Percentiles rank a stretch among this genome's conserved stretches.
Conservation (phyloP, 2,113 vertebrate genomes). For the Emydura subglobosa region DNA sequence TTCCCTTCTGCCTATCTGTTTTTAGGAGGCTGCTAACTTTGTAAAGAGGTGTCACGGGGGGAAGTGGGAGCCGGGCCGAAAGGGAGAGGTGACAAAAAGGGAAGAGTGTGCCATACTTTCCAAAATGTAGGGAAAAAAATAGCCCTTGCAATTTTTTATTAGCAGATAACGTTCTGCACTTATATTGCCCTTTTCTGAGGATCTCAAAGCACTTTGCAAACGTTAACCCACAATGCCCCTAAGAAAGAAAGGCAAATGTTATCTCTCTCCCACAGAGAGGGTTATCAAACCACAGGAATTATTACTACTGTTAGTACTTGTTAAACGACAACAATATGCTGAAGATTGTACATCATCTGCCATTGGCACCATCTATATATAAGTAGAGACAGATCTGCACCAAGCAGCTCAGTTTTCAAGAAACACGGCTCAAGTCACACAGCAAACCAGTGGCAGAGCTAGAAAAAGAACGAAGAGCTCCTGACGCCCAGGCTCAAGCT, state of each 20-base stretch:
- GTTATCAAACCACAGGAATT: slow-evolving; percentile 28
- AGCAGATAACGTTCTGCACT: background rate
- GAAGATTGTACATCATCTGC: slow-evolving; percentile 8
- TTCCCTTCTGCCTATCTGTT: background rate
- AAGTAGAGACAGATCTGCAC: slow-evolving; percentile 2
- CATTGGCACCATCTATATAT: background rate
- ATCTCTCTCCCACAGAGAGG: background rate
- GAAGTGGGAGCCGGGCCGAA: background rate
- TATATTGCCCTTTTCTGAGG: background rate
- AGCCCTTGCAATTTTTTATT: background rate
- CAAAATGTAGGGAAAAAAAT: background rate
- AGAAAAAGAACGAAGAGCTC: slow-evolving; percentile 19
- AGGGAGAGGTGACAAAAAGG: background rate
- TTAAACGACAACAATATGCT: slow-evolving; percentile 14
- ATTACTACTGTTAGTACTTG: slow-evolving; percentile 23
- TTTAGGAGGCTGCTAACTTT: slow-evolving; percentile 6
- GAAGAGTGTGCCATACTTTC: background rate
- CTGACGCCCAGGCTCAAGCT: background rate
- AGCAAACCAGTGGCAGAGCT: slow-evolving; percentile 28
- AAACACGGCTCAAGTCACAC: slow-evolving; percentile 2
- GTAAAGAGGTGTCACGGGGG: background rate
- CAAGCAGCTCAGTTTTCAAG: slow-evolving; percentile 44
- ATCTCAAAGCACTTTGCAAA: background rate
- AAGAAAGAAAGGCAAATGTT: background rate
- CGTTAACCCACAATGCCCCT: background rate